phyloP scores from a whole-genome alignment of 2,888 invertebrate genomes.

The Leptodirus hochenwartii region DNA sequence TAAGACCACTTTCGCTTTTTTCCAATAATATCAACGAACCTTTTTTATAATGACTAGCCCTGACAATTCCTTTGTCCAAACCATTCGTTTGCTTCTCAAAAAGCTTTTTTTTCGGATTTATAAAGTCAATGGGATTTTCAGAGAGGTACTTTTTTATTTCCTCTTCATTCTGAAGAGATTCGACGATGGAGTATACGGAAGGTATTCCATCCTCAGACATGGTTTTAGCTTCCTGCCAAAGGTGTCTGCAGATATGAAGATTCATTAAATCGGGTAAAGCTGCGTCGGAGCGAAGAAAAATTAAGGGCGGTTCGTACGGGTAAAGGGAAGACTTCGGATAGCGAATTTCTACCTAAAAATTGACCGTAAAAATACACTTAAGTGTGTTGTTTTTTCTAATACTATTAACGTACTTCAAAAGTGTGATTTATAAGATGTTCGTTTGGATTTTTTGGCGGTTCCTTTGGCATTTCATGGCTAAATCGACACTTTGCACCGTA shows the following conservation, averaged over 20 bases:
- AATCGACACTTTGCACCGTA: conserved; percentile 60
- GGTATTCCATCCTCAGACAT: conserved; percentile 51
- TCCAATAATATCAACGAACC: background rate
- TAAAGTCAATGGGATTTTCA: conserved; percentile 38
- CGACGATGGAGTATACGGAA: conserved; percentile 50
- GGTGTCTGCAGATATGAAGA: conserved; percentile 43
- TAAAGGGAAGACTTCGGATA: conserved; percentile 53
- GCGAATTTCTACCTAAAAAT: conserved; percentile 62
- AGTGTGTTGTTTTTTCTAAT: no score
- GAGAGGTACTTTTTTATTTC: conserved; percentile 41
- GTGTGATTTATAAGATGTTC: conserved; percentile 27
- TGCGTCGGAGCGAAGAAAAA: conserved; percentile 47
- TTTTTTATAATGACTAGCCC: conserved; percentile 42
- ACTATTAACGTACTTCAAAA: no score
- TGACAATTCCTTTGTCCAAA: conserved; percentile 13
- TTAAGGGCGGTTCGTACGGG: conserved; percentile 53
- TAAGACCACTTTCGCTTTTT: background rate
- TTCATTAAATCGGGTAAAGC: conserved; percentile 44
- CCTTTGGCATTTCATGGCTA: conserved; percentile 36
- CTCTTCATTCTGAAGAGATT: conserved; percentile 49
- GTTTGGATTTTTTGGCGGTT: conserved; percentile 20
- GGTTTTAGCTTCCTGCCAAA: conserved; percentile 47
- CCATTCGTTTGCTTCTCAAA: conserved; percentile 20
- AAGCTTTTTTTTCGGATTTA: conserved; percentile 33
- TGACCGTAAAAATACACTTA: no score